Base-by-base conservation (phyloP, 2,113 vertebrate species). In the Halcyon senegalensis region DNA sequence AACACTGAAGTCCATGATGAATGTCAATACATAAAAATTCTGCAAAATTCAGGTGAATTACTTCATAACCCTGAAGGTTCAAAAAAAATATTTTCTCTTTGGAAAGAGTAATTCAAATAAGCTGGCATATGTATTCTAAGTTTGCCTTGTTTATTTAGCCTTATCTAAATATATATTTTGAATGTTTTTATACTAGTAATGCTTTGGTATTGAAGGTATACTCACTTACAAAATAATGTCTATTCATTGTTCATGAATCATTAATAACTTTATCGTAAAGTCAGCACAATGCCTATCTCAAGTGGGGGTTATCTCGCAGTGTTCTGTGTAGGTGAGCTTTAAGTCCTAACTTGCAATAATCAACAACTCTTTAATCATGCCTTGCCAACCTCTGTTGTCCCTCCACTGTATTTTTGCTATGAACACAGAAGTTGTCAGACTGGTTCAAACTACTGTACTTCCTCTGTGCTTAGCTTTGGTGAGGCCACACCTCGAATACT, bases 241-340 rank as follows among this genome's bases (percentile, higher is more conserved):
- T 92, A 68, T 75, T 94, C 73, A 87, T 33, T 46, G 11, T 35
- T 84, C 56, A 68, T 46, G 69, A 94, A 87, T 91, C 76, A 92
- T 92, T 92, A 94, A 87, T 70, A 91, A 78, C 33, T 72, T 87
- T 77, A 95, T 84, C 1, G 1, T 56, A 77, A 94, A 95, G 80
- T 67, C 81, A 95, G 93, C 77, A 87, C 53, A 91, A 82, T 28
- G 44, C 66, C 48, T 87, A 41, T 72, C 66, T 89, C 56, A 64
- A 87, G 58, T 53, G 62, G 73, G 53, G 43, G 80, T 76, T 89
- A 93, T 82, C 92, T 75, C 8, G 0, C 37, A 67, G 64, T 44
- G 37, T 21, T 78, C 39, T 48, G 30, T 67, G 69, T 66, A 69
- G 51, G 56, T 66, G 73, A 67, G 60, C 41, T 89, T 35, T 84